These are phyloP conservation scores for Picus viridis DNA, from an alignment of 2,797 vertebrate species.

Conservation along the genomic window DNA sequence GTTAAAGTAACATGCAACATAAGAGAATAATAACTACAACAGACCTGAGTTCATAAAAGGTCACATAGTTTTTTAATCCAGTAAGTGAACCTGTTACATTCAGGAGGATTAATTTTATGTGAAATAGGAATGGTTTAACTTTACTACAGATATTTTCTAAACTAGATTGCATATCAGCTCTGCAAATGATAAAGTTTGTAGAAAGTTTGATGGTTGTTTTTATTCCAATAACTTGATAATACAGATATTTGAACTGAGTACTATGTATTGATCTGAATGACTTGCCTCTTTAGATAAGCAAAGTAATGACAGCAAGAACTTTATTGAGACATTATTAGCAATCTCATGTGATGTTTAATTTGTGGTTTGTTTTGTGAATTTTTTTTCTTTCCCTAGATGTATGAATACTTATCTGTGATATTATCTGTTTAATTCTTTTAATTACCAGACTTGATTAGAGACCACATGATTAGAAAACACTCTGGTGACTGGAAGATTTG, in stretches of 20 bases:
- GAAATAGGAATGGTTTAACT: background rate
- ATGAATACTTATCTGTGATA: background rate
- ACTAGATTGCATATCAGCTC: background rate
- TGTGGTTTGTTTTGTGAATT: background rate
- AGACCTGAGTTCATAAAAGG: background rate
- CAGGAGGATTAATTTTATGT: background rate
- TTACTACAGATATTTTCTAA: background rate
- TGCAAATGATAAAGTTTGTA: background rate
- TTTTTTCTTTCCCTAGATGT: background rate
- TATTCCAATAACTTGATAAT: background rate
- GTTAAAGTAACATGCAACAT: background rate
- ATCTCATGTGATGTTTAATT: background rate
- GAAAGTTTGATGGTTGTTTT: background rate
- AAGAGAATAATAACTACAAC: background rate
- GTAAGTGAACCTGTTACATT: background rate
- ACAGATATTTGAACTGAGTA: background rate
- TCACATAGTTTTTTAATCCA: background rate
- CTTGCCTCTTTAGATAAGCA: background rate
- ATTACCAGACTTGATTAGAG: background rate
- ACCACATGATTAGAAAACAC: background rate
- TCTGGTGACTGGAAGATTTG: background rate
- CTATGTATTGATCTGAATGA: background rate
- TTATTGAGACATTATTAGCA: background rate
- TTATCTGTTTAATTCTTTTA: background rate
- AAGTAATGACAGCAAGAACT: background rate